Base-by-base conservation (phyloP, 2,888 invertebrate species). In the Halictus ligatus region DNA sequence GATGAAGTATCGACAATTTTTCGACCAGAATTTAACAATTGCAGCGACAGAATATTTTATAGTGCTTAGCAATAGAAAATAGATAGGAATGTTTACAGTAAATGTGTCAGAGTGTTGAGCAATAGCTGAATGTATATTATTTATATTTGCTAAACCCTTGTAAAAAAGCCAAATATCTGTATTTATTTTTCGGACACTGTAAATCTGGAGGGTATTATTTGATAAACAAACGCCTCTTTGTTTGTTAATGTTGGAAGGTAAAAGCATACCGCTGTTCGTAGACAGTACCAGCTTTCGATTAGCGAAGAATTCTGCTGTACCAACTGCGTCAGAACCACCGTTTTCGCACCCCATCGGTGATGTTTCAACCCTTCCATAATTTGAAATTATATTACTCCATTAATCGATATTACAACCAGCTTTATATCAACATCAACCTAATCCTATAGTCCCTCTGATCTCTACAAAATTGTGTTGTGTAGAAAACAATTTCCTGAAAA, bases 201-300 rank as follows among this genome's bases (percentile, higher is more conserved):
- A 64, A 12, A 29, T 29, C 8, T 58, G 12, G n/a, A n/a, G n/a
- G 10, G 58, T 10, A n/a, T 58, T n/a, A n/a, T 58, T n/a, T 21
- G 10, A 25, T 64, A 29, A 64, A 25, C 64, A 64, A 64, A 64
- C 64, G 64, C 15, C 25, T 15, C 6, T 25, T 6, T 64, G 25
- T 13, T 64, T 64, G 64, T 29, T 64, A 64, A 64, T 64, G 25
- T 25, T 64, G 64, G 64, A 64, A 29, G 64, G 64, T 64, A 64
- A 64, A 64, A 29, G 64, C 64, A 64, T 7, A 64, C 64, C 29
- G 64, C 64, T 15, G 29, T 29, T 64, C 25, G 15, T 29, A 29
- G 64, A 64, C 29, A 64, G 64, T 64, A 64, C 64, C 64, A 29
- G 64, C 64, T 29, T 64, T 64, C 64, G 64, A 64, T 64, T 64